Base-by-base conservation (phyloP, 2,888 invertebrate genomes). In the Eupithecia pulchellata region DNA sequence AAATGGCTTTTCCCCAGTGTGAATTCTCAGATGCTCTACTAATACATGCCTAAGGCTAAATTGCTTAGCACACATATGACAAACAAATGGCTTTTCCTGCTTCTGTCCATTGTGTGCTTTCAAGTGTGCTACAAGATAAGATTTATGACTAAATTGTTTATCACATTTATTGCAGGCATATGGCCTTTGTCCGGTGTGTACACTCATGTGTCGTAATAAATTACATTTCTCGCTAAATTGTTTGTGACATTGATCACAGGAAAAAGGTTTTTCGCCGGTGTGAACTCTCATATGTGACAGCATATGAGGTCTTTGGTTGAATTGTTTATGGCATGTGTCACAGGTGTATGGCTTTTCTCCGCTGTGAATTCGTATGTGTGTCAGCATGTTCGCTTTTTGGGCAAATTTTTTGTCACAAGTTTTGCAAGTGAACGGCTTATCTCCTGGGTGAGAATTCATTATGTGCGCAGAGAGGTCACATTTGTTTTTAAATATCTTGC, bases 281-380 rank as follows among this genome's bases (percentile, higher is more conserved):
- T 69, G 69, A 3, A 69, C 55, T 30, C 66, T 62, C 0, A 39
- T 69, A n/a, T 69, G 69, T 42, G 25, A 61, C 55, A 9, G 32
- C 36, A 32, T 62, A 66, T 11, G 65, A 34, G 61, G 66, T 30
- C 57, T 66, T 57, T 42, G 62, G 2, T 66, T 71, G 34, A 69
- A 72, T 13, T 63, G 52, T 64, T 66, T 69, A 36, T 66, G 57
- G 39, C 72, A 72, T 2, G 47, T 58, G 1, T 69, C 66, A 27
- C 72, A 72, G 1, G 63, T 30, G n/a, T 52, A 72, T 3, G 72
- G 64, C 25, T 68, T 72, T 27, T 72, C 72, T n/a, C 66, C 69
- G 1, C 69, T 72, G 27, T 72, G 72, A 4, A 66, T 65, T 30
- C 64, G 13, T 8, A 32, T 68, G 13, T 72, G 71, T 9, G 55